Conservation (phyloP, 1,140 invertebrate species). For the Drosophila sproati region DNA sequence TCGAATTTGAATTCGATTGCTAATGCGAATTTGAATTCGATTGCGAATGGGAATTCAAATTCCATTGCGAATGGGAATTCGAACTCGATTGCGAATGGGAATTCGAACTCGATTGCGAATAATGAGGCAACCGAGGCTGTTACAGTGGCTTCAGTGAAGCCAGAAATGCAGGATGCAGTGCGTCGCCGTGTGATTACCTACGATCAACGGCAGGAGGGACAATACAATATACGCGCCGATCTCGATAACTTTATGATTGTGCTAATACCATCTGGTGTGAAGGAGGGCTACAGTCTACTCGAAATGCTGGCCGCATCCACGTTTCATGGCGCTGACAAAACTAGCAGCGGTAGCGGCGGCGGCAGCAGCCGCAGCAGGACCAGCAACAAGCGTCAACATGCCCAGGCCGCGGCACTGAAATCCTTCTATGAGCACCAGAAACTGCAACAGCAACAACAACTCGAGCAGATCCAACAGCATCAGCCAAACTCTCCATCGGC, state of each 20-base stretch:
- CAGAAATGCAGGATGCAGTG: conserved; percentile 40
- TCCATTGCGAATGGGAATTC: background rate
- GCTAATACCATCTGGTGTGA: conserved; percentile 86
- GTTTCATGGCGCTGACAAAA: conserved; percentile 42
- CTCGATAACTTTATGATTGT: conserved; percentile 88
- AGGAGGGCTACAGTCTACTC: conserved; percentile 77
- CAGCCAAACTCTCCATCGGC: conserved; percentile 3
- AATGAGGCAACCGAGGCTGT: conserved; percentile 42
- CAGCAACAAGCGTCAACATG: conserved; percentile 57
- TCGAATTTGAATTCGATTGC: too few relatives aligned
- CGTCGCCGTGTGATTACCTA: conserved; percentile 83
- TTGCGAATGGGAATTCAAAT: background rate
- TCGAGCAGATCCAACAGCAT: conserved; percentile 26
- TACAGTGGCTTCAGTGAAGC: conserved; percentile 39
- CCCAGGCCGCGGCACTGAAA: conserved; percentile 42
- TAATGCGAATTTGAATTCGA: background rate
- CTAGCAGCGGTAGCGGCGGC: too few relatives aligned
- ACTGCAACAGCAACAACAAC: conserved; percentile 34
- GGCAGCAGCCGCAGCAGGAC: background rate
- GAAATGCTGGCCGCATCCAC: conserved; percentile 84
- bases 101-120: background rate
- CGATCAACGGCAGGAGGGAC: conserved; percentile 88
- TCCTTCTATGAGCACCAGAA: conserved; percentile 54
- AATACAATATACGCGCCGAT: conserved; percentile 87
- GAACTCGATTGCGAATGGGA: background rate